Base-by-base conservation (phyloP, 2,888 invertebrate genomes). In the Tanytarsus gracilentus region DNA sequence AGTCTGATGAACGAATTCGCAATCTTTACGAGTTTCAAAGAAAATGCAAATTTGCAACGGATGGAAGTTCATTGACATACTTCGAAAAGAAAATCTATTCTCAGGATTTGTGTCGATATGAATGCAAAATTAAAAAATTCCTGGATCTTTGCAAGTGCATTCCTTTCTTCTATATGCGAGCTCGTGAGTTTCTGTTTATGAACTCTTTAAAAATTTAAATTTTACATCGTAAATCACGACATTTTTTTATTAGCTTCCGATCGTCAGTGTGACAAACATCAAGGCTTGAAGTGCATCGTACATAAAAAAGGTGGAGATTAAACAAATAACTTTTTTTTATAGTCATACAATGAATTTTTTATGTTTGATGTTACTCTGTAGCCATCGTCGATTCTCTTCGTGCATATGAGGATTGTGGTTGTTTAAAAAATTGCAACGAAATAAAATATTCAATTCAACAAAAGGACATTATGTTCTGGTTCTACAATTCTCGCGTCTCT, bases 241-340 rank as follows among this genome's bases (percentile, higher is more conserved):
- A 30, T 30, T 16, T 52, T 53, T 33, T 3, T 30, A 26, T 14
- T 18, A 8, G 25, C 11, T 14, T 18, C 36, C 26, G 63, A 64
- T 36, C 48, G 8, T 16, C 62, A 62, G 36, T 70, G 70, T 56
- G 66, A 66, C 62, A 62, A 65, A 18, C 56, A 66, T 48, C n/a
- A n/a, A n/a, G 69, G 69, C 3, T 64, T 69, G 62, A 64, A 65
- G 44, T 69, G 69, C 55, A 62, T 70, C 39, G 63, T 62, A 18
- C 51, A 64, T 25, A 53, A 67, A 62, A 61, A 64, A 58, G 65
- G 69, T 69, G 64, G n/a, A n/a, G n/a, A n/a, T n/a, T 62, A 63
- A 52, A 9, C 4, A 49, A 33, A 11, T 29, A 36, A 26, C 16
- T 9, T 21, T 36, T 9, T 44, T 44, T 33, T 23, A 50, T 36